A percentile compares a stretch with the other conserved stretches of the same genome.
Conservation (phyloP, 2,888 invertebrate genomes). For the Thecophora atra region DNA sequence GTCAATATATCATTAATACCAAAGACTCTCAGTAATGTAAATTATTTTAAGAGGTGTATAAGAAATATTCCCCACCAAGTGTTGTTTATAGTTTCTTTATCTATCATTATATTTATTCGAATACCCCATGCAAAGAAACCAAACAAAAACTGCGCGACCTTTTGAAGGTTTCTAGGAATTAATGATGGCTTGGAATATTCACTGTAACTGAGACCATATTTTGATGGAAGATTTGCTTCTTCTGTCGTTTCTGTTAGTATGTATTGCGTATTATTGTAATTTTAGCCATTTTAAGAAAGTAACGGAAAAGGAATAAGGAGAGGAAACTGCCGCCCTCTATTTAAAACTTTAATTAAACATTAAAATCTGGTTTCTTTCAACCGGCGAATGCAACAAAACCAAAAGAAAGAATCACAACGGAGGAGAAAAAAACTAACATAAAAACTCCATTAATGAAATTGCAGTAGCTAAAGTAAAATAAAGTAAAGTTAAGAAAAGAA, state of each 20-base stretch:
- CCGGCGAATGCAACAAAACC: not conserved
- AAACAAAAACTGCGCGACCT: not conserved
- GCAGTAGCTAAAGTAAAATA: not conserved
- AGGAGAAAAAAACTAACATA: slow-evolving; percentile 21
- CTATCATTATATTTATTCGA: no score
- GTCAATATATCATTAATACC: no score
- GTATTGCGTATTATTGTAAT: no score
- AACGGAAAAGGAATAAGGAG: no score
- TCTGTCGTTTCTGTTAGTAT: slow-evolving; percentile 4
- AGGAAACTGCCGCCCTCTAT: slow-evolving; percentile 8
- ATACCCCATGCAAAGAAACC: not conserved
- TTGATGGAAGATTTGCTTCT: not conserved
- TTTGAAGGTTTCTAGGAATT: not conserved
- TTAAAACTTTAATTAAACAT: slow-evolving; percentile 33
- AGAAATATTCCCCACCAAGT: no score
- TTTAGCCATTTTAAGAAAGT: not conserved
- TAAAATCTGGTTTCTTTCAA: slow-evolving; percentile 21
- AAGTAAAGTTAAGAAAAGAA: slow-evolving; percentile 7
- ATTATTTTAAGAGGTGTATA: no score
- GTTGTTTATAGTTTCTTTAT: no score
- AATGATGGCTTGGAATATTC: not conserved
- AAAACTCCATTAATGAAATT: slow-evolving; percentile 34
- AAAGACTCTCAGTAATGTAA: no score
- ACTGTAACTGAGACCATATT: not conserved
- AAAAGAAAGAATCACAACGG: slow-evolving; percentile 14